Percentiles rank a stretch among this genome's conserved stretches.
Evolutionary conservation across 2,797 vertebrate species (phyloP).

Genomic region (Danio kyathit): DNA sequence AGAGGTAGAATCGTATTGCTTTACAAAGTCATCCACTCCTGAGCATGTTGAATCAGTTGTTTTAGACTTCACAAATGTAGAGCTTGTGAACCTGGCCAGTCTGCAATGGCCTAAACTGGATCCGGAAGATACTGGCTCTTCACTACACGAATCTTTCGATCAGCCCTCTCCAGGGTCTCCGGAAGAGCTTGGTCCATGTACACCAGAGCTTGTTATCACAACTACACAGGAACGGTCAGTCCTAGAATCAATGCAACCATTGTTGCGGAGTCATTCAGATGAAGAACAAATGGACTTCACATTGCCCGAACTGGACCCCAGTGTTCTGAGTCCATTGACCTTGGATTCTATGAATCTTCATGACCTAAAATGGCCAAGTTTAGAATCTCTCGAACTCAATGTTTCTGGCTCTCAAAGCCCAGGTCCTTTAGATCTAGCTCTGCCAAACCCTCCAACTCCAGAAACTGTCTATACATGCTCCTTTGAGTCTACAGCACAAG

Average conservation of each 20-base stretch:
- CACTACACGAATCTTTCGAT: constrained; percentile 59
- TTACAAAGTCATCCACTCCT: constrained; percentile 39
- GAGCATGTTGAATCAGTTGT: constrained; percentile 53
- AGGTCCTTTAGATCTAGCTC: constrained; percentile 47
- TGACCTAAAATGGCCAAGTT: constrained; percentile 62
- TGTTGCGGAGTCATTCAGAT: constrained; percentile 57
- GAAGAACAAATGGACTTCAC: constrained; percentile 48
- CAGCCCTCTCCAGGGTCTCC: constrained; percentile 50
- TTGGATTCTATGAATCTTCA: constrained; percentile 61
- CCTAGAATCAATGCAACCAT: constrained; percentile 64
- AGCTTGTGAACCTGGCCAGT: constrained; percentile 56
- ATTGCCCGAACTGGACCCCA: constrained; percentile 43
- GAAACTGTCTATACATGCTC: constrained; percentile 53
- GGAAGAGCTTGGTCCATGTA: constrained; percentile 63
- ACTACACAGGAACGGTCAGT: constrained; percentile 56
- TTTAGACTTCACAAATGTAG: constrained; percentile 58
- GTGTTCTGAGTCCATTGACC: constrained; percentile 54
- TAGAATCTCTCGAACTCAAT: constrained; percentile 62
- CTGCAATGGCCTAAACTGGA: constrained; percentile 62
- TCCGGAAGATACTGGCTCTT: constrained; percentile 48
- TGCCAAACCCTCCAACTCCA: constrained; percentile 62
- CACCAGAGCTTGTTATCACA: constrained; percentile 67
- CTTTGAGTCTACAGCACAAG: constrained; percentile 43
- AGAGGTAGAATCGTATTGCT: constrained; percentile 36
- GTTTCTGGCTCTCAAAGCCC: constrained; percentile 51